Base-by-base conservation (phyloP, 2,797 vertebrate genomes). In the Lophius americanus region DNA sequence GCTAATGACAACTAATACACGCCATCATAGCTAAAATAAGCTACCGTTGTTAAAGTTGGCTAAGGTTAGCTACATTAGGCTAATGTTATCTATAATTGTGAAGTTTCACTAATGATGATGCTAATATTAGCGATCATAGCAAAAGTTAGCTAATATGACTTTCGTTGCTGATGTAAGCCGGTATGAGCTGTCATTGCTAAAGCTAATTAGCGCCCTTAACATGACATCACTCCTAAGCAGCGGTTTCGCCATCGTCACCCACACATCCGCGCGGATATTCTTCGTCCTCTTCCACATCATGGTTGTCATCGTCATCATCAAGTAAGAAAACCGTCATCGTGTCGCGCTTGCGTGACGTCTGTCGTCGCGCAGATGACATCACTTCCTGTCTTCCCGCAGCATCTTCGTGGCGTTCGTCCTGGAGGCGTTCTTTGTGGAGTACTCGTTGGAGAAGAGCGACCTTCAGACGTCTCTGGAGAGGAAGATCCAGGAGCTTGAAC, bases 351-450 rank as follows among this genome's bases (percentile, higher is more conserved):
- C 9, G 6, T 4, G 33, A 48, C 33, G 10, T 12, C 8, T 12
- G 36, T 13, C 12, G 0, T 46, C 13, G 4, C 5, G 6, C 9
- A n/a, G n/a, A 4, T 41, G 35, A 55, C 23, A 86, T 96, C 64
- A 94, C 49, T 72, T 70, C 36, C 50, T 69, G 36, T 41, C 51
- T 6, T 52, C 46, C 67, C 55, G 38, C 85, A 98, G 97, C 36
- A 98, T 98, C 85, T 98, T 99, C 0, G 93, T 98, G 78, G 96
- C 97, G 0, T 98, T 99, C 68, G 95, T 98, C 59, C 85, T 98
- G 57, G 97, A 99, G 83, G 97, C 96, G 0, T 98, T 98, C 90
- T 95, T 97, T 69, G 93, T 99, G 76, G 96, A 98, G 51, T 98
- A 98, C 73, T 96, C 95, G 0, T 59, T 98, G 55, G 96, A 95